A percentile compares a stretch with the other conserved stretches of the same genome.
phyloP scores from a whole-genome alignment of 2,113 vertebrate genomes.

The Haliaeetus leucogaster region DNA sequence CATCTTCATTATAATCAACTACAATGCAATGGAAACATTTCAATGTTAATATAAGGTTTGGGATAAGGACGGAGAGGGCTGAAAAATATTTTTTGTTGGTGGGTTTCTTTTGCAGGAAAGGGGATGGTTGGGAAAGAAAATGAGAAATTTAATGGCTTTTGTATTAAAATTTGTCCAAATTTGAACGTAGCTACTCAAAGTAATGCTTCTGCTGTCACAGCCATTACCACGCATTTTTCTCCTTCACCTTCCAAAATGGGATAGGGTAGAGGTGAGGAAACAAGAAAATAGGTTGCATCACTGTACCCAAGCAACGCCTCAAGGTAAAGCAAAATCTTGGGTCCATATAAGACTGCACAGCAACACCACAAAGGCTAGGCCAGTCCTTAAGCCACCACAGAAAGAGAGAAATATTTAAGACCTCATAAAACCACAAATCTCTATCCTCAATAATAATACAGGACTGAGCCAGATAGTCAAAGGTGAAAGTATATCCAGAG shows the following conservation, averaged over 20 bases:
- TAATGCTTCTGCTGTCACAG: not conserved
- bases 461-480: not conserved
- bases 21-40: not conserved
- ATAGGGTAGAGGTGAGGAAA: not conserved
- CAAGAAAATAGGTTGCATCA: not conserved
- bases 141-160: not conserved
- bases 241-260: not conserved
- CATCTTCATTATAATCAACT: not conserved
- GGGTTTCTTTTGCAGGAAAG: not conserved
- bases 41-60: not conserved
- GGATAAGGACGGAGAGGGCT: not conserved
- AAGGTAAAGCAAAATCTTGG: not conserved
- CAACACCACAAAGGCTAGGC: not conserved
- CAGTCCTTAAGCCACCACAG: not conserved
- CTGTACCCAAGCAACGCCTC: not conserved
- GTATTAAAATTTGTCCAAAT: not conserved
- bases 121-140: not conserved
- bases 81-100: not conserved
- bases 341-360: not conserved
- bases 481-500: not conserved
- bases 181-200: not conserved
- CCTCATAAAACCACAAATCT: not conserved
- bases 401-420: not conserved
- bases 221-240: not conserved
- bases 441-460: not conserved